phyloP scores from a whole-genome alignment of 37 sponge, comb jelly and placozoan species.

The Diacarnus erythraeanus region DNA sequence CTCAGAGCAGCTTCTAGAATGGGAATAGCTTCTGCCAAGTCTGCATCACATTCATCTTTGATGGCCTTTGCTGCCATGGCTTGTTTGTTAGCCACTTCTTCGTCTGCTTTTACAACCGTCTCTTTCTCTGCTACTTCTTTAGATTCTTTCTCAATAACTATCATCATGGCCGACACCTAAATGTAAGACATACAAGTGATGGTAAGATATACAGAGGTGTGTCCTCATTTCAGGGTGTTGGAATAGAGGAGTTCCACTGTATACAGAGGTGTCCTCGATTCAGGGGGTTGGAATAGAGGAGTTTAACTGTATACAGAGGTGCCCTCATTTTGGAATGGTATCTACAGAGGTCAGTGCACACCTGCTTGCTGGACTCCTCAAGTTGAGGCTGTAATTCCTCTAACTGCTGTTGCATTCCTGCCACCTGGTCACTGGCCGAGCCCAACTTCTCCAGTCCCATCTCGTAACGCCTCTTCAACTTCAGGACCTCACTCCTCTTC shows the following conservation, averaged over 20 bases:
- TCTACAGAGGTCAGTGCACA: not conserved
- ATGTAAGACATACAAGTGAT: not conserved
- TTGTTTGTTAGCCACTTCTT: slow-evolving; percentile 94
- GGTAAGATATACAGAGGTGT: not conserved
- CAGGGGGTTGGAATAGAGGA: not conserved
- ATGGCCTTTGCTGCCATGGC: slow-evolving; percentile 95
- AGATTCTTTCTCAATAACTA: slow-evolving; percentile 93
- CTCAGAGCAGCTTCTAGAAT: slow-evolving; percentile 91
- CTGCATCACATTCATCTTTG: slow-evolving; percentile 98
- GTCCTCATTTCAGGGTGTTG: not conserved
- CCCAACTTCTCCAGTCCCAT: slow-evolving; percentile 94
- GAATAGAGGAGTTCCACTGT: not conserved
- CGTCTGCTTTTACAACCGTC: slow-evolving; percentile 95
- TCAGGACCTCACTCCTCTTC: slow-evolving; percentile 91
- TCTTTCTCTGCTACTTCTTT: slow-evolving; percentile 94
- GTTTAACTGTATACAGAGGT: not conserved
- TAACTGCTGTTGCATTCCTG: slow-evolving; percentile 90
- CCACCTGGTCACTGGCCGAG: slow-evolving; percentile 85
- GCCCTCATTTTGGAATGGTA: not conserved
- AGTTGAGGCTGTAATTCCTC: slow-evolving; percentile 93
- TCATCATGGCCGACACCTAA: slow-evolving; percentile 92
- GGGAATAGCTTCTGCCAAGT: slow-evolving; percentile 94
- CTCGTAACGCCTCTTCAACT: slow-evolving; percentile 88
- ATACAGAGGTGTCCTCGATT: not conserved
- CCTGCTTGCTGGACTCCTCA: slow-evolving; percentile 83